Evolutionary conservation across 2,888 invertebrate species (phyloP).

Genomic region (Philopedon plagiatum): DNA sequence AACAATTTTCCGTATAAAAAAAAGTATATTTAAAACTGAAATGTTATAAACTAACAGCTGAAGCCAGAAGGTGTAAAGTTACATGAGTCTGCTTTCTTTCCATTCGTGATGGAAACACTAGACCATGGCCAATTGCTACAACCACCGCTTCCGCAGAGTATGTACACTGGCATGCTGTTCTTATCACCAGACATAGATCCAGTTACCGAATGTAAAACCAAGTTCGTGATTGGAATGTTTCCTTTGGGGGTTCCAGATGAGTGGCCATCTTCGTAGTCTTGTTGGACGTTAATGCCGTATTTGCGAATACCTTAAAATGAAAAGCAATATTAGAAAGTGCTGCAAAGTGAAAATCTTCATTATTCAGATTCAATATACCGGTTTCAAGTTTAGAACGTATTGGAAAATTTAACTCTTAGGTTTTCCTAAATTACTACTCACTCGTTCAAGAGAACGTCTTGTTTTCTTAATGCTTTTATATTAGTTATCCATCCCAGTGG

Average conservation of each 20-base stretch:
- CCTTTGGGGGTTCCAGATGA: conserved; percentile 45
- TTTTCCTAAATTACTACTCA: no score
- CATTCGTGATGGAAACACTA: conserved; percentile 44
- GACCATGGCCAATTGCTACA: conserved; percentile 52
- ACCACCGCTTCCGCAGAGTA: conserved; percentile 50
- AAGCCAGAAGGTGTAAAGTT: conserved; percentile 51
- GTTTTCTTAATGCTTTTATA: no score
- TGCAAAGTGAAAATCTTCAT: no score
- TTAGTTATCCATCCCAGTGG: no score
- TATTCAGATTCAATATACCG: background rate
- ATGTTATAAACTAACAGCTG: conserved; percentile 14
- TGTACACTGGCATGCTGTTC: conserved; percentile 49
- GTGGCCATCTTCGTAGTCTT: conserved; percentile 51
- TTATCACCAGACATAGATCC: conserved; percentile 51
- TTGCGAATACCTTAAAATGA: conserved; percentile 47
- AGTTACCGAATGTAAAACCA: conserved; percentile 44
- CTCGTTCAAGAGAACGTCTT: no score
- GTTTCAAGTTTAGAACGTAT: background rate
- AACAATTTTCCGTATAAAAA: background rate
- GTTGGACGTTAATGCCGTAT: conserved; percentile 53
- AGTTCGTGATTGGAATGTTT: conserved; percentile 52
- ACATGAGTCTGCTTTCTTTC: conserved; percentile 44
- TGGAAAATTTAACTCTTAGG: no score
- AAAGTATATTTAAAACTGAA: background rate
- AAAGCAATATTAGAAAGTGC: no score